Base-by-base conservation (phyloP, 2,797 vertebrate species). In the Hirundo rustica region DNA sequence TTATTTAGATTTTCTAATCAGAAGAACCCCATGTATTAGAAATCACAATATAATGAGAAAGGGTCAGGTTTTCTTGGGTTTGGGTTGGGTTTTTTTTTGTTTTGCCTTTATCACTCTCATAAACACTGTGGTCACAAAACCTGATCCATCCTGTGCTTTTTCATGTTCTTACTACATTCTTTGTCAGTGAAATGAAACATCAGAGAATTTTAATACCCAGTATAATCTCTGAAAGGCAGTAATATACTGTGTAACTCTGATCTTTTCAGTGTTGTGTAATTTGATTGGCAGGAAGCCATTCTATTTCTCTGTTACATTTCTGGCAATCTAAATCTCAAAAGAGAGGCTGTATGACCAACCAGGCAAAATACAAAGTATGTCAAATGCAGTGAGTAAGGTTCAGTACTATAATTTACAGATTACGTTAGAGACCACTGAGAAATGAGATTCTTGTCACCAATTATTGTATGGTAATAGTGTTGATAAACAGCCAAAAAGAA, bases 281-380 rank as follows among this genome's bases (percentile, higher is more conserved):
- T 97, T 95, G 81, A 96, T 85, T 95, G 92, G 81, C 88, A 96
- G 90, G n/a, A 91, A 92, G 90, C 86, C 93, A 83, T 92, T 92
- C 73, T 61, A 78, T 61, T 85, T 88, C 85, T 83, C 72, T 70
- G 48, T 64, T 90, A 86, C 48, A 86, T 62, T 94, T 86, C 64
- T 94, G 66, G 64, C 73, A 90, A 53, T 29, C 70, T 89, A 62
- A 95, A 72, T 91, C 92, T 95, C 83, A 54, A 87, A 96, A 87
- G 71, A 82, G 47, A 80, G 32, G 11, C 29, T 73, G 12, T n/a
- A 68, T 48, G 45, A 65, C 50, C 57, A 95, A 74, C 32, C 48
- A 80, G 76, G 68, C 51, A 80, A 93, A 91, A 92, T 66, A 40
- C 36, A 66, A 94, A 76, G 3, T 72, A 40, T 73, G 36, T 75